Conservation (phyloP, 2,888 invertebrate species). For the Calameuta filiformis region DNA sequence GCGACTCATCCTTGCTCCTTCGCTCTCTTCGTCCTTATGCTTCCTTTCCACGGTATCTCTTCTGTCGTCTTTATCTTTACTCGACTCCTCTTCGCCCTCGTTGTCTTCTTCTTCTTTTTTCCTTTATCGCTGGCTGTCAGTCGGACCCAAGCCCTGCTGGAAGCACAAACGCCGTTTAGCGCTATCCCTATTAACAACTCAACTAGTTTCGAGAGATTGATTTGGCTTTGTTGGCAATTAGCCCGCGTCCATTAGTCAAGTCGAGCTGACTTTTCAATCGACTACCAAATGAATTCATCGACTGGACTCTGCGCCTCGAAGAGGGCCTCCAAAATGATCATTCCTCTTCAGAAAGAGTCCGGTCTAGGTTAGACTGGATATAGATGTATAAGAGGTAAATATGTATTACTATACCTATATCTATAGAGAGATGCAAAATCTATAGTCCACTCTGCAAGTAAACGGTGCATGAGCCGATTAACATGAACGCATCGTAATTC, state of each 20-base stretch:
- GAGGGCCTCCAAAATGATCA: background rate
- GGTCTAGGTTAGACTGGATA: background rate
- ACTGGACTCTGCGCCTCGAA: background rate
- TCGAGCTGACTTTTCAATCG: slow-evolving; percentile 56
- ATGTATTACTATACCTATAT: background rate
- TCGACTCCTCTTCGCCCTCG: slow-evolving; percentile 22
- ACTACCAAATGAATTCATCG: slow-evolving; percentile 25
- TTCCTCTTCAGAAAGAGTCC: background rate
- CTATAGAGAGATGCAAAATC: background rate
- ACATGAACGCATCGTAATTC: background rate
- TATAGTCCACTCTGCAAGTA: background rate
- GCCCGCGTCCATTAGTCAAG: slow-evolving; percentile 54
- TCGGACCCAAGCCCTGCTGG: slow-evolving; percentile 28
- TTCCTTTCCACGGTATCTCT: slow-evolving; percentile 14
- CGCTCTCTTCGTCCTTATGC: slow-evolving; percentile 11
- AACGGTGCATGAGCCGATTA: background rate
- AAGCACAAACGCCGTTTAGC: slow-evolving; percentile 35
- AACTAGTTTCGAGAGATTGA: slow-evolving; percentile 55
- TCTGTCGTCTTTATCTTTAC: slow-evolving; percentile 17
- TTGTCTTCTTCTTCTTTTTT: slow-evolving; percentile 14
- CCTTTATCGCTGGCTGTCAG: slow-evolving; percentile 35
- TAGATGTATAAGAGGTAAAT: background rate
- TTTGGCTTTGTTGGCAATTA: slow-evolving; percentile 59
- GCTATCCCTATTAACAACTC: slow-evolving; percentile 50
- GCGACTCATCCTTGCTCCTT: slow-evolving; percentile 9